Conservation (phyloP, 2,113 vertebrate genomes). For the Alligator sinensis region DNA sequence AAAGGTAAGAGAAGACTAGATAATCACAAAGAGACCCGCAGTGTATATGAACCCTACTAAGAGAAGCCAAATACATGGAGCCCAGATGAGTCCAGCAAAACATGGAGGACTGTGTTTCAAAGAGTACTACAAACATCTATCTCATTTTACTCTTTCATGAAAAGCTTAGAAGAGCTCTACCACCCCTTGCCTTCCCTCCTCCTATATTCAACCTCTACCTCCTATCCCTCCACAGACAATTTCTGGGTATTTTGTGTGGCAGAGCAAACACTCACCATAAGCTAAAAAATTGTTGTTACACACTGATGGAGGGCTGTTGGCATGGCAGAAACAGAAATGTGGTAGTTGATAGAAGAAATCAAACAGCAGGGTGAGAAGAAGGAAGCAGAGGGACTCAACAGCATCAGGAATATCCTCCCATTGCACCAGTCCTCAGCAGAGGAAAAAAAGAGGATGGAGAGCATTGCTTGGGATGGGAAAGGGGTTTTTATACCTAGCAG, state of each 20-base stretch:
- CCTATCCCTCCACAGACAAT: rapidly evolving
- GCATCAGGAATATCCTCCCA: neutral
- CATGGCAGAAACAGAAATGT: neutral
- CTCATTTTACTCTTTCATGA: neutral
- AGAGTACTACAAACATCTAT: neutral
- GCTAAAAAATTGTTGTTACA: neutral
- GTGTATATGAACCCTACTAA: neutral
- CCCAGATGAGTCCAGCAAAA: neutral
- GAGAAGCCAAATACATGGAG: neutral
- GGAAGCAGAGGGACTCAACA: rapidly evolving
- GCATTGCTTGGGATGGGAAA: rapidly evolving
- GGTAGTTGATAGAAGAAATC: neutral
- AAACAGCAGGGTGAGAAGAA: neutral
- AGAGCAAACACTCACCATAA: neutral
- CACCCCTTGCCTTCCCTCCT: neutral
- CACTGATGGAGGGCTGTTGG: rapidly evolving
- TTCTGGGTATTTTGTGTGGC: neutral
- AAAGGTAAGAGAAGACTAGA: neutral
- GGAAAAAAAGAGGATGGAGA: neutral
- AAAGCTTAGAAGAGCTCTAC: neutral
- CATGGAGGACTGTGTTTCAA: neutral
- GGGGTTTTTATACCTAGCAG: rapidly evolving
- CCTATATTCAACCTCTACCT: neutral
- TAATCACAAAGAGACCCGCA: neutral
- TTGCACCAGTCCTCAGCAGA: neutral